Percentiles rank a stretch among this genome's conserved stretches.
phyloP scores from a whole-genome alignment of 2,888 invertebrate species.

The Stictocephala bisonia region DNA sequence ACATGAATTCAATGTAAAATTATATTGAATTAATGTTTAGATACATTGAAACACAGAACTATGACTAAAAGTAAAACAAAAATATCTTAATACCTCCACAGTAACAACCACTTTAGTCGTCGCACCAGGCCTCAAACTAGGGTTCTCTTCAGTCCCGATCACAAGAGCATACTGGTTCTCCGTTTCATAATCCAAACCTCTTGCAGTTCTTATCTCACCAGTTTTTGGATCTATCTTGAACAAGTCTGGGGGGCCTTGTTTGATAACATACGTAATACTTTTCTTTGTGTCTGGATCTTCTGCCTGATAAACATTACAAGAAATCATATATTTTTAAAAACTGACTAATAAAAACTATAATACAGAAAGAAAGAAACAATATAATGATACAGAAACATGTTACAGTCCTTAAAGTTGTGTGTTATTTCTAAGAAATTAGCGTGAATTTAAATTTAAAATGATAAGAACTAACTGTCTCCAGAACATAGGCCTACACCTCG shows the following conservation, averaged over 20 bases:
- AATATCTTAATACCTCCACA: constrained; percentile 69
- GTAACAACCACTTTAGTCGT: constrained; percentile 79
- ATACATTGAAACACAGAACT: no score
- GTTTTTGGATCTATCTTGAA: constrained; percentile 85
- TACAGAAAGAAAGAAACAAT: neutral
- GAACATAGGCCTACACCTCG: no score
- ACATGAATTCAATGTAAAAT: no score
- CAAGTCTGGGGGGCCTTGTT: constrained; percentile 82
- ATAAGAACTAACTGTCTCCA: no score
- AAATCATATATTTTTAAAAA: constrained; percentile 43
- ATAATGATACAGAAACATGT: neutral
- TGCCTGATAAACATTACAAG: constrained; percentile 69
- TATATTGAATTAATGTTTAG: no score
- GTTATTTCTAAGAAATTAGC: no score
- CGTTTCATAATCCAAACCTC: constrained; percentile 82
- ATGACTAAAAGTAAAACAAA: no score
- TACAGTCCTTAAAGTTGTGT: no score
- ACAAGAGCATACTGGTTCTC: constrained; percentile 78
- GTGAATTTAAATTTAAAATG: no score
- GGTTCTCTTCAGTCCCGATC: constrained; percentile 87
- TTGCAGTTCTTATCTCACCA: constrained; percentile 81
- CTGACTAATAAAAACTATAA: no score
- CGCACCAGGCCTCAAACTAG: constrained; percentile 74
- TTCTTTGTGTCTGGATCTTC: constrained; percentile 87
- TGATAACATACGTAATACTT: constrained; percentile 85